Conservation (phyloP, 2,113 vertebrate species). For the Chionomys nivalis region DNA sequence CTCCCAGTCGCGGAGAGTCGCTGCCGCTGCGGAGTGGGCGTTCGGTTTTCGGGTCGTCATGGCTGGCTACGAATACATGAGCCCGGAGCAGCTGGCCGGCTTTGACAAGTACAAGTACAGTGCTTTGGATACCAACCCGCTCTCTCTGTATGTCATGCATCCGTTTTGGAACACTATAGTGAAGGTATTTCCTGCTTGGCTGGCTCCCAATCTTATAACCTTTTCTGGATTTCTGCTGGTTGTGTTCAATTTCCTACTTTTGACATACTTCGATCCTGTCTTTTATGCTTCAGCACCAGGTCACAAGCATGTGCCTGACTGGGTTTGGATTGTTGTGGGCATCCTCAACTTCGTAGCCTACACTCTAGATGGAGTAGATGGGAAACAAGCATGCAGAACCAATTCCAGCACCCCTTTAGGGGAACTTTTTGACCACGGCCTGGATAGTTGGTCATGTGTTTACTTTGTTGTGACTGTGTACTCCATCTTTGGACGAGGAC, state of each 20-base stretch:
- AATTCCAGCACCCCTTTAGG: conserved; percentile 97
- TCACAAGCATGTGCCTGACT: conserved; percentile 92
- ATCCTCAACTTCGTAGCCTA: conserved; percentile 98
- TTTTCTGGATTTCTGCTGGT: conserved; percentile 99
- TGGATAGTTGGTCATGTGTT: conserved; percentile 99
- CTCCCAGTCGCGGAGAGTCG: neutral
- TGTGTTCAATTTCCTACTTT: conserved; percentile 97
- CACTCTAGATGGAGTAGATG: conserved; percentile 96
- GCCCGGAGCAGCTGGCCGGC: conserved; percentile 92
- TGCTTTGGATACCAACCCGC: conserved; percentile 96
- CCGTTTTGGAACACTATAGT: conserved; percentile 98
- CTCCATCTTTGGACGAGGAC: conserved; percentile 95
- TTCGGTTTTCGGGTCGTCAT: conserved; percentile 56
- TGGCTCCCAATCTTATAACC: conserved; percentile 99
- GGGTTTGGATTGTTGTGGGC: conserved; percentile 95
- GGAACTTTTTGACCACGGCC: conserved; percentile 98
- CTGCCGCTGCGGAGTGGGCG: conserved; percentile 61
- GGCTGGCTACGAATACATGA: conserved; percentile 91
- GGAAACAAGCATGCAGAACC: conserved; percentile 97
- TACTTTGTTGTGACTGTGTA: conserved; percentile 98
- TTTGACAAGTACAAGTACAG: conserved; percentile 98
- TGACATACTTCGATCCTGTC: conserved; percentile 96
- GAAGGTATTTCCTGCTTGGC: conserved; percentile 97
- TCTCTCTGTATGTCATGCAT: conserved; percentile 98
- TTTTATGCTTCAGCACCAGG: conserved; percentile 95